phyloP scores from a whole-genome alignment of 2,113 vertebrate species.

The Agelaius phoeniceus region DNA sequence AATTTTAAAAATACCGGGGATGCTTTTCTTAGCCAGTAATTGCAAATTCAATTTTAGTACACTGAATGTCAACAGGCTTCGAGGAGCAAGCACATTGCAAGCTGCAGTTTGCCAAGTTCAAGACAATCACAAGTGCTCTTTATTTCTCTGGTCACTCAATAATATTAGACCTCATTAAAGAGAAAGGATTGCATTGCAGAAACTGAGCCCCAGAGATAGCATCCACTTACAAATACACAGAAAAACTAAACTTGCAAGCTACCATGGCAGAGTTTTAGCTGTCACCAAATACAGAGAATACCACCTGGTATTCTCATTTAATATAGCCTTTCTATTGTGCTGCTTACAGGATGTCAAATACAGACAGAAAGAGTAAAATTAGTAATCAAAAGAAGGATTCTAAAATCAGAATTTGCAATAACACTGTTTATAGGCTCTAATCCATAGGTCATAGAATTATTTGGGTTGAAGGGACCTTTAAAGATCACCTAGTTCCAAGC shows the following conservation, averaged over 20 bases:
- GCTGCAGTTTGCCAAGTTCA: constrained; percentile 32
- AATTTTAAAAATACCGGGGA: constrained; percentile 39
- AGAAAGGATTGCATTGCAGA: not conserved
- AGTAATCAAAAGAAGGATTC: not conserved
- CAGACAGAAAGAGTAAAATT: not conserved
- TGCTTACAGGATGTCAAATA: not conserved
- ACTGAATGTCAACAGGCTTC: constrained; percentile 23
- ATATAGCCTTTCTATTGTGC: not conserved
- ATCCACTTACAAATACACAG: not conserved
- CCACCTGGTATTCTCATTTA: not conserved
- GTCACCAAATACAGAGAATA: not conserved
- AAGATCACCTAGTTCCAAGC: not conserved
- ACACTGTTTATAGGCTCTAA: not conserved
- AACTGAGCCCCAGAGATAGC: not conserved
- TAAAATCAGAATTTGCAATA: not conserved
- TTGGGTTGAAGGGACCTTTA: not conserved
- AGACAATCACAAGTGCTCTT: constrained; percentile 31
- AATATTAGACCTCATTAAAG: constrained; percentile 35
- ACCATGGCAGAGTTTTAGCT: not conserved
- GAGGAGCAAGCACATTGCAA: not conserved
- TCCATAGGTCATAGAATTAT: not conserved
- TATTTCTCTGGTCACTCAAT: constrained; percentile 35
- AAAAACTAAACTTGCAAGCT: not conserved
- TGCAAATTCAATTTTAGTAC: constrained; percentile 50
- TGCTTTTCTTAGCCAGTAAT: constrained; percentile 53